phyloP scores from a whole-genome alignment of 2,797 vertebrate genomes.

The Microctenopoma stevenorrisi region DNA sequence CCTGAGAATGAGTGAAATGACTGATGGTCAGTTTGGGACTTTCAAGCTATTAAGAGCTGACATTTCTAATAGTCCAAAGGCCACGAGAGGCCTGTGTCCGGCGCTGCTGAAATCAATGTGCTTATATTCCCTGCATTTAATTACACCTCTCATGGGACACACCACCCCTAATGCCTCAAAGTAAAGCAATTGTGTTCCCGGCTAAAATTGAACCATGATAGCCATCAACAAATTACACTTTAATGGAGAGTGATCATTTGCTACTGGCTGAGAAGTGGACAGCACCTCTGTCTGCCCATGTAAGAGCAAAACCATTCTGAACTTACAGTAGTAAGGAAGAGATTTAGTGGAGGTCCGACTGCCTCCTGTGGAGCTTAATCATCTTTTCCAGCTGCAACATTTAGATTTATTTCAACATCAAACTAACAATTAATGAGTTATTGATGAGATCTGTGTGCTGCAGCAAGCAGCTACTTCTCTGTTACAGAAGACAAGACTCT shows the following conservation, averaged over 20 bases:
- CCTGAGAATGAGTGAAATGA: neutral
- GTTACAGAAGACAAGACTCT: neutral
- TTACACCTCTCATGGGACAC: conserved; percentile 17
- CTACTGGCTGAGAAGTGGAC: conserved; percentile 33
- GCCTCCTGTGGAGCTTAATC: conserved; percentile 15
- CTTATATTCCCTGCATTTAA: conserved; percentile 22
- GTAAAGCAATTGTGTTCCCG: conserved; percentile 28
- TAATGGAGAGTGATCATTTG: conserved; percentile 46
- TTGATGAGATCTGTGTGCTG: neutral
- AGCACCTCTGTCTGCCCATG: neutral
- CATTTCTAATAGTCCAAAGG: conserved; percentile 8
- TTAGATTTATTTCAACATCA: conserved; percentile 24
- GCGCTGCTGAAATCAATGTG: conserved; percentile 32
- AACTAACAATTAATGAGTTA: no score
- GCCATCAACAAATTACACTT: conserved; percentile 41
- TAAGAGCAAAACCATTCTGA: neutral
- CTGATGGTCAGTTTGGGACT: conserved; percentile 14
- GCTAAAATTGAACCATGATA: conserved; percentile 26
- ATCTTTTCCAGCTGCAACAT: conserved; percentile 5
- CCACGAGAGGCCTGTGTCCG: conserved; percentile 16
- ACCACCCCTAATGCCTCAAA: conserved; percentile 27
- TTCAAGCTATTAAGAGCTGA: conserved; percentile 7
- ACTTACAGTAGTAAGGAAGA: conserved; percentile 16
- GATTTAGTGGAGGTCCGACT: conserved; percentile 10
- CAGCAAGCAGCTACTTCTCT: neutral